These are phyloP conservation scores for Kryphioiulus occultus DNA, from an alignment of 2,888 invertebrate species.

Conservation along the genomic window DNA sequence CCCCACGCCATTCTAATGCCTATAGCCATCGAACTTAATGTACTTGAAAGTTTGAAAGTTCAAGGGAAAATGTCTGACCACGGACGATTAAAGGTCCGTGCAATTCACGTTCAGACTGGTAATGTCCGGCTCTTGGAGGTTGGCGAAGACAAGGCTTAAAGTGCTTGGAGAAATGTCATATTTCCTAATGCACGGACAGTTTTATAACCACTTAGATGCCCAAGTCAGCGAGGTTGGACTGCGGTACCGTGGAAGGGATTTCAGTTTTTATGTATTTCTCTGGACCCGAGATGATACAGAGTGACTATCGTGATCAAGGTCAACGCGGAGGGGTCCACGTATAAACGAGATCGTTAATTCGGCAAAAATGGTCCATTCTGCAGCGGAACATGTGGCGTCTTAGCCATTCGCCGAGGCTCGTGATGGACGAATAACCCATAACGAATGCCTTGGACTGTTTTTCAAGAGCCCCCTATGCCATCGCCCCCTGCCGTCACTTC, in stretches of 20 bases:
- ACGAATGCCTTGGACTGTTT: neutral
- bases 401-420: neutral
- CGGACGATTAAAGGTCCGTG: too few relatives aligned
- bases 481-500: neutral
- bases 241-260: neutral
- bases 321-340: neutral
- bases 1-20: too few relatives aligned
- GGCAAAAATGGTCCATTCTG: neutral
- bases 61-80: neutral
- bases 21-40: too few relatives aligned
- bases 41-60: neutral
- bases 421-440: slow-evolving; percentile 3
- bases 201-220: neutral
- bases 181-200: neutral
- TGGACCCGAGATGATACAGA: neutral
- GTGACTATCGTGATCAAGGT: slow-evolving; percentile 3
- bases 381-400: neutral
- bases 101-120: too few relatives aligned
- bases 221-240: neutral
- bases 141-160: neutral
- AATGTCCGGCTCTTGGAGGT: too few relatives aligned
- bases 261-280: neutral
- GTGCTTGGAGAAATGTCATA: neutral
- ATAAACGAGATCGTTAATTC: slow-evolving; percentile 17
- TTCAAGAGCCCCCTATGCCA: neutral